Evolutionary conservation across 2,113 vertebrate species (phyloP), one percentile per base, ranked within the genome.

Genomic region (Conger conger): DNA sequence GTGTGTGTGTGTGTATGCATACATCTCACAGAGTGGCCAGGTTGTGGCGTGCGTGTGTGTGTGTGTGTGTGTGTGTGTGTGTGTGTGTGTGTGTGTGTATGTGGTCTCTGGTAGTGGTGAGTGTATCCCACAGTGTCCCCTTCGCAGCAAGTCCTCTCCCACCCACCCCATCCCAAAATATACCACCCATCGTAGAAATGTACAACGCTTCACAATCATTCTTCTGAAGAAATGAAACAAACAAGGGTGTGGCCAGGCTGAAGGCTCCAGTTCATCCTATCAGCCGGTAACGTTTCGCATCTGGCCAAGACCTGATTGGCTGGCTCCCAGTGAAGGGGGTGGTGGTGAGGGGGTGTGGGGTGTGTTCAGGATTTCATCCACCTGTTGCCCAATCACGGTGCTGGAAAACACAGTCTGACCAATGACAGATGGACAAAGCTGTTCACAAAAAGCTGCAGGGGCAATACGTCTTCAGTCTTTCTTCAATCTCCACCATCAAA

Each of bases 171-270:
- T 86, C 85, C 88, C 35, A 90, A 90, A 90, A 92, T 90, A 91
- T 93, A 91, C 91, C 90, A 87, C 81, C 77, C 53, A 36, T 87
- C 87, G 89, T 88, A 82, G 83, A 91, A 89, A 92, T 87, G 83
- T 87, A 92, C 91, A 91, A 88, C 82, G 85, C 81, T 93, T 91
- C 89, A 93, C 90, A 91, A 92, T 91, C 88, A 87, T 87, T 92
- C 82, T 86, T 87, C 85, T 80, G 82, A 81, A 83, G 81, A 85
- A 85, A 82, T 84, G 80, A 30, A 33, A 86, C 68, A 63, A 36
- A 83, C 84, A 84, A 83, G 79, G 38, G 42, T 11, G 50, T 36
- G 63, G 79, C 83, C 84, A 54, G 23, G 73, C 83, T 81, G 76
- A 45, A 77, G 79, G 40, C 76, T 53, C 53, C 77, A 80, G 63